Percentiles rank a stretch among this genome's conserved stretches.
Evolutionary conservation across 2,888 invertebrate species (phyloP).

Genomic region (Diaprepes abbreviatus): DNA sequence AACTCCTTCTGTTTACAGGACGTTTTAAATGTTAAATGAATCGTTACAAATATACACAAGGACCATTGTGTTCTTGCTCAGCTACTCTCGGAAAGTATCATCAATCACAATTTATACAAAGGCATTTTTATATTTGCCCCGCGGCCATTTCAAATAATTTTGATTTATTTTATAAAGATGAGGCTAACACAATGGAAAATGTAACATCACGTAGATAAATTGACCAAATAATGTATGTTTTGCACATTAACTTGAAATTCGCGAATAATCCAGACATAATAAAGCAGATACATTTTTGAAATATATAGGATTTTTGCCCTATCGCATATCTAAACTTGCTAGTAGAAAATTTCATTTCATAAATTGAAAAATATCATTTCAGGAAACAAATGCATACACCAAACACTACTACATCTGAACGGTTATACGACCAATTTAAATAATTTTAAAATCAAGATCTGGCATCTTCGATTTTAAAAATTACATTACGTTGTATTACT

Average conservation of each 20-base stretch:
- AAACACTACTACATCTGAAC: constrained; percentile 16
- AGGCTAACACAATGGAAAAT: constrained; percentile 49
- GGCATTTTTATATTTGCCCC: constrained; percentile 49
- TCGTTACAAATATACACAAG: constrained; percentile 57
- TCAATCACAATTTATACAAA: constrained; percentile 53
- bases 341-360: constrained; percentile 28
- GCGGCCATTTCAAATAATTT: constrained; percentile 43
- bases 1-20: constrained; percentile 63
- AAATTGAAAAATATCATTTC: constrained; percentile 23
- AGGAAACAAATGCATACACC: constrained; percentile 21
- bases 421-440: constrained; percentile 22
- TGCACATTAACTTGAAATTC: constrained; percentile 43
- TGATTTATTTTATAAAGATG: constrained; percentile 49
- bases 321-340: not conserved
- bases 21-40: constrained; percentile 63
- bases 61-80: constrained; percentile 50
- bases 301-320: constrained; percentile 27
- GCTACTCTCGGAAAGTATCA: constrained; percentile 45
- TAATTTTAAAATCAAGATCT: constrained; percentile 23
- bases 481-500: not conserved
- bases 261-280: constrained; percentile 34
- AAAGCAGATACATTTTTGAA: constrained; percentile 36
- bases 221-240: constrained; percentile 48
- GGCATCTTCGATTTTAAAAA: constrained; percentile 7
- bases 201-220: constrained; percentile 48